Evolutionary conservation across 1,140 invertebrate species (phyloP).

Genomic region (Octopus sinensis): DNA sequence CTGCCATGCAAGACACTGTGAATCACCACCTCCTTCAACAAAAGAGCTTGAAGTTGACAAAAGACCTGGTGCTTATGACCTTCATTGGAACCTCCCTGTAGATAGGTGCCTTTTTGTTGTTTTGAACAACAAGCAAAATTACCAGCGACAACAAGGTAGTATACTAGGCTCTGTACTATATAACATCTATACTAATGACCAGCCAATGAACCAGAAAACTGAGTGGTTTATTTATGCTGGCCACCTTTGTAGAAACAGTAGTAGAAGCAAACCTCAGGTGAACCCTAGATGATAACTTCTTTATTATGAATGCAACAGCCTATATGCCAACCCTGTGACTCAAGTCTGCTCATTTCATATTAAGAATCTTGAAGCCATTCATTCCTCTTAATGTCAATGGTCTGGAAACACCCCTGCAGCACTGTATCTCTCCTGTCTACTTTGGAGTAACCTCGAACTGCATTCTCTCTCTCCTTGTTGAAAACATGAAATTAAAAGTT

Average conservation of each 20-base stretch:
- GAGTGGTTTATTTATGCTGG: background rate
- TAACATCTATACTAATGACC: background rate
- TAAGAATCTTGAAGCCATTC: background rate
- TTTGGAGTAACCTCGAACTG: background rate
- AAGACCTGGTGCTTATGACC: background rate
- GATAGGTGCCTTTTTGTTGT: background rate
- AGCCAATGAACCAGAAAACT: background rate
- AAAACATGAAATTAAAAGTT: background rate
- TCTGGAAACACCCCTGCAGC: background rate
- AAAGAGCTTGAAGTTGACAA: background rate
- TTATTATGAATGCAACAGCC: background rate
- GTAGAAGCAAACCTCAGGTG: background rate
- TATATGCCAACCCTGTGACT: background rate
- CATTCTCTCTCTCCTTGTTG: background rate
- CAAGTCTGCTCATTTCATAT: background rate
- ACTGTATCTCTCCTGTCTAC: background rate
- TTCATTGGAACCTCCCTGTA: background rate
- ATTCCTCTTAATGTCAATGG: no score
- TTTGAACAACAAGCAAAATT: background rate
- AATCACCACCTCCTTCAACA: background rate
- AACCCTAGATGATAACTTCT: no score
- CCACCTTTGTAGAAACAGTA: background rate
- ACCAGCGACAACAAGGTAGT: background rate
- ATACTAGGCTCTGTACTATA: background rate
- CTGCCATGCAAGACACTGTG: background rate